Base-by-base conservation (phyloP, 2,797 vertebrate species). In the Emydoidea blandingii region DNA sequence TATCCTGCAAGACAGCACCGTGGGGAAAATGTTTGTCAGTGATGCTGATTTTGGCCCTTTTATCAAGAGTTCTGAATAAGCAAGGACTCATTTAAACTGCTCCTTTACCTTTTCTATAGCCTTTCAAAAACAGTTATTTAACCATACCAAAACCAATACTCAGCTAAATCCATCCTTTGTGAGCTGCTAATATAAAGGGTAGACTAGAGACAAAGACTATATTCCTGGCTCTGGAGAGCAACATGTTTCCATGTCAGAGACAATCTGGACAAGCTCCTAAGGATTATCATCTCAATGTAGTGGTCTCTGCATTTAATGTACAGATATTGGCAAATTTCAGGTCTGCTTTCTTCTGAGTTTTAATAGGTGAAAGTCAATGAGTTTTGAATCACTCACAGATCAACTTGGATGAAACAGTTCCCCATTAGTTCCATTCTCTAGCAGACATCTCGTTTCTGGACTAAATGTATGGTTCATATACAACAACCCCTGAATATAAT, bases 71-170 rank as follows among this genome's bases (percentile, higher is more conserved):
- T 78, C 25, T 47, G 74, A 78, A 78, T 49, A 49, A 49, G 8
- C 72, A 18, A 86, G 83, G 72, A 87, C 44, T 78, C 27, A 78
- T 27, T 47, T 76, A 47, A 68, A 49, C 74, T 31, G 74, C 41
- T 56, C 9, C 10, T 87, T 92, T 90, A 83, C 50, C 23, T 87
- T 86, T 91, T 31, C 25, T 53, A 87, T 88, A 88, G 23, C 8
- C 37, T 85, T 37, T 62, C 53, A 80, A 1, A 81, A 31, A 79
- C 81, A 80, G 79, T 80, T 56, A 41, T 59, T 62, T 52, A 47
- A 31, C 80, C 89, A 76, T 87, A 91, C 79, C 83, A 83, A 80
- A 90, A 85, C 62, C 57, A 54, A 59, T 57, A 57, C 84, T 91
- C 59, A 80, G 44, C 83, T 41, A 65, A 78, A 62, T 53, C 11